These are phyloP conservation scores for Hylaea fasciaria DNA, from an alignment of 2,888 invertebrate species.

Conservation along the genomic window DNA sequence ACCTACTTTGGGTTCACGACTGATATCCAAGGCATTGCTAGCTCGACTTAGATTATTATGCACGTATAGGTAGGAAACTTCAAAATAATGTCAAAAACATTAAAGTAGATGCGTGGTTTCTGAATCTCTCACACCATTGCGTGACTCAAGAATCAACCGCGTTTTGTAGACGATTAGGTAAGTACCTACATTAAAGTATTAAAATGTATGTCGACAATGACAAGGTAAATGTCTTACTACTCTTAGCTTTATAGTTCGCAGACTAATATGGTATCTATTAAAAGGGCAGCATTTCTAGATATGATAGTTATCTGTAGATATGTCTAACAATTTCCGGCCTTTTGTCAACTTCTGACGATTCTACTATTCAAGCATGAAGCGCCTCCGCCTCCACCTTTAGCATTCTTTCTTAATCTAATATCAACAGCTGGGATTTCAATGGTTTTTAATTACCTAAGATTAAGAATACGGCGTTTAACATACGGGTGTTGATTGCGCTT, in stretches of 20 bases:
- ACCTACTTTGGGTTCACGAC: no score
- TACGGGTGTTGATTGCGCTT: conserved; percentile 32
- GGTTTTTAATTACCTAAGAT: conserved; percentile 17
- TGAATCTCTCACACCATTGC: no score
- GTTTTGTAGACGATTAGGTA: no score
- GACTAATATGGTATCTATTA: background rate
- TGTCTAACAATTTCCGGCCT: conserved; percentile 12
- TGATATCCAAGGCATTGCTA: no score
- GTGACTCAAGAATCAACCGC: no score
- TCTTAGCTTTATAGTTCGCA: background rate
- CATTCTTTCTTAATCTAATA: conserved; percentile 27
- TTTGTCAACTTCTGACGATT: conserved; percentile 36
- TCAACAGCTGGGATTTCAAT: conserved; percentile 36
- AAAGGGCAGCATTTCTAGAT: conserved; percentile 40
- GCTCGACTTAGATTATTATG: no score
- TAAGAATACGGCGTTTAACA: conserved; percentile 27
- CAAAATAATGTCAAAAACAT: no score
- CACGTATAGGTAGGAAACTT: no score
- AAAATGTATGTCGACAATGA: no score
- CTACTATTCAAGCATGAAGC: conserved; percentile 36
- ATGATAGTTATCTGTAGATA: conserved; percentile 32
- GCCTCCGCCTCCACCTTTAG: conserved; percentile 12
- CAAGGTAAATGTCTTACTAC: no score
- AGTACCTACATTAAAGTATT: no score
- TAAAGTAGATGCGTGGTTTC: no score